These are phyloP conservation scores for Karalla daura DNA, from an alignment of 2,797 vertebrate genomes.

Conservation along the genomic window DNA sequence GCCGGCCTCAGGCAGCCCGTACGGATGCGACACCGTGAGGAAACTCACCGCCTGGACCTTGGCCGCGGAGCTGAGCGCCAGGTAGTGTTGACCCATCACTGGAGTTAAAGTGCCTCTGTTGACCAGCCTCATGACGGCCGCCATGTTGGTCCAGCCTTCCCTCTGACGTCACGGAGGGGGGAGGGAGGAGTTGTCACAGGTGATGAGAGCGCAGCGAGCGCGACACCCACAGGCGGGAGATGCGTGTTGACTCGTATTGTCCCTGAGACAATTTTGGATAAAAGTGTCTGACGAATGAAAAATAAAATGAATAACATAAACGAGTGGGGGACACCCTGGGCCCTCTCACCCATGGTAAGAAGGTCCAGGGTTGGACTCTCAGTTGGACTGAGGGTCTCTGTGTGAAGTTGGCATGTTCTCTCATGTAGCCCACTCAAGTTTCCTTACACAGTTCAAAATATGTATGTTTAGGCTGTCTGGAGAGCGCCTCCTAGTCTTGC, in stretches of 20 bases:
- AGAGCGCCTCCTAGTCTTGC: no score
- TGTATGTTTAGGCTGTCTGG: no score
- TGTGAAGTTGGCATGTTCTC: no score
- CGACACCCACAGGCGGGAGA: constrained; percentile 55
- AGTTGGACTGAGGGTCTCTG: no score
- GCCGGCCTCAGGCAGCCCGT: no score
- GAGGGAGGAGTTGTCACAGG: neutral
- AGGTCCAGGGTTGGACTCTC: no score
- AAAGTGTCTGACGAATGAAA: no score
- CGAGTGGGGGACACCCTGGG: no score
- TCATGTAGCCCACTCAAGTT: no score
- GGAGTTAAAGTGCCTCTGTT: constrained; percentile 56
- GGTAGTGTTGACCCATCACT: constrained; percentile 63
- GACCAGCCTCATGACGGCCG: constrained; percentile 72
- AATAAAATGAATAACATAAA: no score
- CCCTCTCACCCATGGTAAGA: no score
- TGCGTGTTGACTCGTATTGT: neutral
- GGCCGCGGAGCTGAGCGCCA: constrained; percentile 62
- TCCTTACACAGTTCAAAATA: no score
- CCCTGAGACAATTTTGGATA: neutral
- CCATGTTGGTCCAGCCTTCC: constrained; percentile 70
- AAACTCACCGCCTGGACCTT: constrained; percentile 65
- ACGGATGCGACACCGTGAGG: neutral
- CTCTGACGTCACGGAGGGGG: constrained; percentile 22
- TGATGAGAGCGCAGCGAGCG: neutral